phyloP scores from a whole-genome alignment of 2,888 invertebrate genomes.

The Hofmannophila pseudospretella region DNA sequence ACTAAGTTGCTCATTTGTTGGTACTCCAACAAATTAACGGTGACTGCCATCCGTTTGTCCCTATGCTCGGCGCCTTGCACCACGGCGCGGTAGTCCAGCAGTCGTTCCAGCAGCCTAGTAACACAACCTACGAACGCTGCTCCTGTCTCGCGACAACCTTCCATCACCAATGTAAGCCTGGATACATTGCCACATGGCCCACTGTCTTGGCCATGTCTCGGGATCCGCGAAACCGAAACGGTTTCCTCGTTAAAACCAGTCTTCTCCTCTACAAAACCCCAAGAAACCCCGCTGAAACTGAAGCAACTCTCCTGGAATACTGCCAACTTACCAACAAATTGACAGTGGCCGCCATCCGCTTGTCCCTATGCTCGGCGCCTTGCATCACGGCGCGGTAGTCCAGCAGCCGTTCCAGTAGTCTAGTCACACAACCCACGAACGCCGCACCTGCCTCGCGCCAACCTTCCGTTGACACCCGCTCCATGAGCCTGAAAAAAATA shows the following conservation, averaged over 20 bases:
- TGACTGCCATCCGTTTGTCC: constrained; percentile 97
- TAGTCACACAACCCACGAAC: constrained; percentile 94
- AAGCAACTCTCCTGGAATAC: too few species aligned
- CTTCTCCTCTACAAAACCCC: too few species aligned
- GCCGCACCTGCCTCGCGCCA: constrained; percentile 96
- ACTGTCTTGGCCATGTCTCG: too few species aligned
- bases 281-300: too few species aligned
- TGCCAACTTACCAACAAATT: constrained; percentile 80
- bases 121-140: constrained; percentile 95
- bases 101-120: constrained; percentile 89
- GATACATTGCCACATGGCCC: too few species aligned
- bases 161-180: too few species aligned
- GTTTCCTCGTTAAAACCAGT: too few species aligned
- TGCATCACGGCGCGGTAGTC: constrained; percentile 97
- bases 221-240: too few species aligned
- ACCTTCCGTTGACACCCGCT: constrained; percentile 89
- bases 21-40: constrained; percentile 89
- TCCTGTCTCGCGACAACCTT: constrained; percentile 94
- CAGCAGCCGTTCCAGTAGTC: constrained; percentile 90
- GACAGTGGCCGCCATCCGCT: constrained; percentile 97
- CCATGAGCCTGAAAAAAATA: constrained; percentile 82
- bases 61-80: constrained; percentile 97
- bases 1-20: too few species aligned
- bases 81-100: constrained; percentile 96
- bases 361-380: constrained; percentile 96